phyloP scores from a whole-genome alignment of 2,797 vertebrate genomes.

The Crocidura indochinensis region DNA sequence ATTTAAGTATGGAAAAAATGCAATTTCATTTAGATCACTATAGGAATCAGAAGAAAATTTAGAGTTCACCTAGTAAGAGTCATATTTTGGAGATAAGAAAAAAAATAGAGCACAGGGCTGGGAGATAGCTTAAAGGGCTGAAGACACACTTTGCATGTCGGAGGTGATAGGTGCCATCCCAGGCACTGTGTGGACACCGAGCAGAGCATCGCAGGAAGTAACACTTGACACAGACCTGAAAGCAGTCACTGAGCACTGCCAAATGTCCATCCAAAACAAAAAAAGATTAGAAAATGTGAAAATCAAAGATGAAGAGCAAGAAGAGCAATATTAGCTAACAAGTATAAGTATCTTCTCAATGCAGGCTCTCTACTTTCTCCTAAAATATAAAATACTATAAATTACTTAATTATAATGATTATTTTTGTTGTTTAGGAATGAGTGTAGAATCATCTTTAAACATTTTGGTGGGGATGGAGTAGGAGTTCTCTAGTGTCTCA shows the following conservation, averaged over 20 bases:
- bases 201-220: too few relatives aligned
- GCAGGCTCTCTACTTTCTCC: background rate
- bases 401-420: constrained; percentile 9
- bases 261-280: too few relatives aligned
- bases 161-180: too few relatives aligned
- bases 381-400: background rate
- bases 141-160: too few relatives aligned
- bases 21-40: constrained; percentile 9
- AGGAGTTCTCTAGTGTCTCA: background rate
- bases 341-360: background rate
- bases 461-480: too few relatives aligned
- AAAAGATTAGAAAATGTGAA: background rate
- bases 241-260: too few relatives aligned
- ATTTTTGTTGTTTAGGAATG: background rate
- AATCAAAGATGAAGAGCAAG: background rate
- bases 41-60: constrained; percentile 26
- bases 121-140: too few relatives aligned
- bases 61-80: constrained; percentile 18
- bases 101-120: background rate
- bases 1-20: background rate
- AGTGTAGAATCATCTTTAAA: constrained; percentile 24
- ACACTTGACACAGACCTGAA: too few relatives aligned
- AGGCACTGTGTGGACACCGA: too few relatives aligned
- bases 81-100: constrained; percentile 59
- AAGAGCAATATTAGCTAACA: constrained; percentile 2